Evolutionary conservation across 1,140 invertebrate species (phyloP), one percentile per base, ranked within the genome.

Genomic region (Platorchestia sp.): DNA sequence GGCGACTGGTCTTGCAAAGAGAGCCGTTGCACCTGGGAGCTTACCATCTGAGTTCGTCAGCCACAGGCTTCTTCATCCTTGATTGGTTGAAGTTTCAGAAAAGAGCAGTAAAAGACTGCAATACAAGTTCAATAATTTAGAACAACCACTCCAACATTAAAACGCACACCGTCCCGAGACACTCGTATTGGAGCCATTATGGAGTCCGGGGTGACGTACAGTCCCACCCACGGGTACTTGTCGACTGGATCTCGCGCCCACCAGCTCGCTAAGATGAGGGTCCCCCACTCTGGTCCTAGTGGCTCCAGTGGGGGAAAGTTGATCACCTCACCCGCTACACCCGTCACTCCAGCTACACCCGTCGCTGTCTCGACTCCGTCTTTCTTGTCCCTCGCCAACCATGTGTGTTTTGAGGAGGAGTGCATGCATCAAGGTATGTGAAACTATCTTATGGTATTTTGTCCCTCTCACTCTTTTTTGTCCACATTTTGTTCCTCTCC

Each of bases 161-260:
- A 14, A 16, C 53, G 14, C 36, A 75, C 36, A 75, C 53, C 53
- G 53, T 75, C 53, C 53, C 53, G n/a, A n/a, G 59, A 22, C 10
- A 36, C 59, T 36, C 59, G 59, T 75, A 22, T 22, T 75, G 14
- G 14, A 27, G 14, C 41, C 87, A 41, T n/a, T 16, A 93, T 93
- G 91, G 91, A 93, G 43, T 47, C 91, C 10, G 45, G 41, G 40
- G 43, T 93, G 6, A 93, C 91, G 0, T 36, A 93, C 40, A 93
- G 91, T 36, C 91, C 91, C 6, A 47, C 91, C 45, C 91, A 45
- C 36, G 91, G 45, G 22, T 93, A 45, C 44, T 6, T 93, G 27
- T 93, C 91, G 19, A 93, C 91, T 44, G 91, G 91, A 14, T 93
- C 91, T n/a, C 91, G 91, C 19, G 91, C 91, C 45, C 91, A 93